Conservation (phyloP, 2,113 vertebrate genomes). For the Halcyon malimbica region DNA sequence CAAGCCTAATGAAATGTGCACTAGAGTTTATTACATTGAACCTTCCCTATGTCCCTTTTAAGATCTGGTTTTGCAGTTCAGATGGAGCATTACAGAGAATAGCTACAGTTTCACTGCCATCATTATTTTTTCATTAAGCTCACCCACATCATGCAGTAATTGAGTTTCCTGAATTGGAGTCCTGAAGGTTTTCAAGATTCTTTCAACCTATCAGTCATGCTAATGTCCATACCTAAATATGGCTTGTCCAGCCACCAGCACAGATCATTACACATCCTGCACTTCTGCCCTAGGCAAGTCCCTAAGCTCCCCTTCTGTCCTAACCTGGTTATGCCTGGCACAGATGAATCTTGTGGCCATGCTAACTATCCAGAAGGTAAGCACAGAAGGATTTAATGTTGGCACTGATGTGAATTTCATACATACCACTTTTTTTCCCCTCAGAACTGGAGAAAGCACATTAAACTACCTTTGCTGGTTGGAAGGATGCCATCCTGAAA, state of each 20-base stretch:
- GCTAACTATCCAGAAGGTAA: neutral
- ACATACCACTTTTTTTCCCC: neutral
- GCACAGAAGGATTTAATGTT: neutral
- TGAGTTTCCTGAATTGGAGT: slow-evolving; percentile 4
- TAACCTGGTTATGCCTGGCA: neutral
- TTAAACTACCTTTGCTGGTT: neutral
- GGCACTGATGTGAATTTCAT: neutral
- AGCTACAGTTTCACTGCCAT: neutral
- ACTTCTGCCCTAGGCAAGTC: neutral
- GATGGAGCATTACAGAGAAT: neutral
- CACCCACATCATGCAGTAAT: neutral
- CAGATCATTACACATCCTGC: neutral
- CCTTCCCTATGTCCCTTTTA: neutral
- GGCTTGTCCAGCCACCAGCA: neutral
- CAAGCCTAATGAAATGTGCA: neutral
- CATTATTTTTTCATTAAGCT: slow-evolving; percentile 24
- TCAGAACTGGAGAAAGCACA: neutral
- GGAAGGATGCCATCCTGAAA: neutral
- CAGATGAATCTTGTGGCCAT: neutral
- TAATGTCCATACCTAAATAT: neutral
- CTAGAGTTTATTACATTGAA: neutral
- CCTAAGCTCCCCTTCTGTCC: neutral
- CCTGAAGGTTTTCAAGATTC: neutral
- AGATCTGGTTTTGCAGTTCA: slow-evolving; percentile 12
- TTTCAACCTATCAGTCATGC: neutral